Evolutionary conservation across 2,888 invertebrate species (phyloP), one percentile per base, ranked within the genome.

Genomic region (Lochmaea crataegi): DNA sequence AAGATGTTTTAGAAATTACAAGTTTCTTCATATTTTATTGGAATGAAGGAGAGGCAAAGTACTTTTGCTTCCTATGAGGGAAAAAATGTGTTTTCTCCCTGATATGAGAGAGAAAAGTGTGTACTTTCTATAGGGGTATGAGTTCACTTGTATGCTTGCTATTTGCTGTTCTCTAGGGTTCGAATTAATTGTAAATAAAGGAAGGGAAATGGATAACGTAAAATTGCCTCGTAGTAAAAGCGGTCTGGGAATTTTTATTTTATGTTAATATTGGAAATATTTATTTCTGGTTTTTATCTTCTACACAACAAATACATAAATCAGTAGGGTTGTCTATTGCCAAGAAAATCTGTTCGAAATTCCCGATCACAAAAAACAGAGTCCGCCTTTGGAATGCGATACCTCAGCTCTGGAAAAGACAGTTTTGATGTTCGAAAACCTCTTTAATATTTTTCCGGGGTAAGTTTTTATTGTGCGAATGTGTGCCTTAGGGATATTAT

Each of bases 391-490:
- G 61, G 3, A 38, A 7, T 11, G 3, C 61, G 45, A 58, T 57
- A 67, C 58, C 58, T 58, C 14, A 58, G 58, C 45, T 67, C 67
- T 67, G 67, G 18, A 58, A 12, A 18, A 67, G 67, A 67, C 67
- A 67, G 58, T 67, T 67, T 67, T 67, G 67, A 67, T 58, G 67
- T 42, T 45, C 58, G 57, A 42, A 58, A 67, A 58, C 22, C 58
- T 58, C 42, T 58, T 41, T 45, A 58, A 58, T 67, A 67, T 67
- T 67, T 67, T 67, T 45, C 58, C 10, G 26, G 58, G 26, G 42
- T 42, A 42, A 58, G 58, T 67, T 67, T 67, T 67, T 67, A 67
- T 67, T 67, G 58, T 67, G 58, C 41, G 42, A 67, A 41, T 67
- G 42, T 67, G 45, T 45, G 58, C 67, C 58, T 32, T 26, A 48